Evolutionary conservation across 2,113 vertebrate genomes (phyloP).

Genomic region (Chelonoidis abingdonii): DNA sequence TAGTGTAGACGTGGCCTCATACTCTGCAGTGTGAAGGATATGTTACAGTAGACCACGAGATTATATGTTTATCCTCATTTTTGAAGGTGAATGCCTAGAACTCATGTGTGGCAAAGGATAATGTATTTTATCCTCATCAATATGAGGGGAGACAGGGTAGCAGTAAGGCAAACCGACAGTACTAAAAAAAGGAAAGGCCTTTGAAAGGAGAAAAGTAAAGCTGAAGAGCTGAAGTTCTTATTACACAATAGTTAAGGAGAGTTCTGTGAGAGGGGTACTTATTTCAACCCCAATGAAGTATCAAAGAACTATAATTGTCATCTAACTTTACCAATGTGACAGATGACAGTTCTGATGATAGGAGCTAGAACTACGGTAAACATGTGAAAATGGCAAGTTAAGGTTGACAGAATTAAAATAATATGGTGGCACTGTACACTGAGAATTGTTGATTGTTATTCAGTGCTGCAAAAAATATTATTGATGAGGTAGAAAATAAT

Average conservation of each 20-base stretch:
- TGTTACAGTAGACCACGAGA: conserved; percentile 39
- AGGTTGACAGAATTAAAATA: neutral
- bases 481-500: neutral
- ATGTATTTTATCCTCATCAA: conserved; percentile 66
- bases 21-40: neutral
- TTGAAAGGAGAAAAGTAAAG: neutral
- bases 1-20: too few species aligned
- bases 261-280: conserved; percentile 30
- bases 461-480: neutral
- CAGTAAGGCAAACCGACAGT: neutral
- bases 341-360: conserved; percentile 43
- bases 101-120: conserved; percentile 31
- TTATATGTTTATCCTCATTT: conserved; percentile 70
- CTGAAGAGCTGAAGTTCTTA: conserved; percentile 21
- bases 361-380: conserved; percentile 4
- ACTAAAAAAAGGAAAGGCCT: neutral
- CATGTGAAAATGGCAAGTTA: conserved; percentile 26
- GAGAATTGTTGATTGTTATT: conserved; percentile 2
- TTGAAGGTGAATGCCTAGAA: conserved; percentile 40
- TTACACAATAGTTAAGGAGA: conserved; percentile 30
- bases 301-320: conserved; percentile 39
- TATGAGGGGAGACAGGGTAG: conserved; percentile 64
- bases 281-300: conserved; percentile 48
- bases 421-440: neutral
- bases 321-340: conserved; percentile 32